Percentiles rank a stretch among this genome's conserved stretches.
phyloP scores from a whole-genome alignment of 1,140 invertebrate genomes.

The Sycobia sp. region DNA sequence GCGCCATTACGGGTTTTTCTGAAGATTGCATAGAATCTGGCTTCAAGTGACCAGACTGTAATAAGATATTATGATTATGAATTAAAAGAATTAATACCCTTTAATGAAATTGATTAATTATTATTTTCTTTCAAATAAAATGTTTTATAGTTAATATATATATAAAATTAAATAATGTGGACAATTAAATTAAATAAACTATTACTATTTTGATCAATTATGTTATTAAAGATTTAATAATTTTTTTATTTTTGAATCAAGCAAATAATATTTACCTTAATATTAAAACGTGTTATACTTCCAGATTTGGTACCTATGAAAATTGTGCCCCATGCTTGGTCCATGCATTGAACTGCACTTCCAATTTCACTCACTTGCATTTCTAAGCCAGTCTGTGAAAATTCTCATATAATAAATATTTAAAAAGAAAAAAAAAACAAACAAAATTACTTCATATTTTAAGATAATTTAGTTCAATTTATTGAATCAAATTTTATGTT shows the following conservation, averaged over 20 bases:
- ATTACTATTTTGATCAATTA: too few relatives aligned
- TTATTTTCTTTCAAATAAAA: background rate
- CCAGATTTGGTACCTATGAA: slow-evolving; percentile 68
- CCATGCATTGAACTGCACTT: slow-evolving; percentile 69
- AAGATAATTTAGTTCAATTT: slow-evolving; percentile 4
- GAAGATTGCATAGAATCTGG: slow-evolving; percentile 65
- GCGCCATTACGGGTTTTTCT: slow-evolving; percentile 68
- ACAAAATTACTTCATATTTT: too few relatives aligned
- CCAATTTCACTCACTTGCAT: slow-evolving; percentile 62
- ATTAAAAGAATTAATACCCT: too few relatives aligned
- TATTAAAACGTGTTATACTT: slow-evolving; percentile 66
- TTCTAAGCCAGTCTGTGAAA: slow-evolving; percentile 62
- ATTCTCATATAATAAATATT: background rate
- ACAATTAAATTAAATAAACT: too few relatives aligned
- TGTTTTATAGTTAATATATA: too few relatives aligned
- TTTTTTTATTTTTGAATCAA: too few relatives aligned
- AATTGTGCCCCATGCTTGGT: slow-evolving; percentile 66
- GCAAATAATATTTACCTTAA: slow-evolving; percentile 65
- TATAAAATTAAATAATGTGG: too few relatives aligned
- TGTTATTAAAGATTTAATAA: background rate
- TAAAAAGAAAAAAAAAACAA: background rate
- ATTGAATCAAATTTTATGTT: too few relatives aligned
- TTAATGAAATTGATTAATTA: background rate
- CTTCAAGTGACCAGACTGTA: slow-evolving; percentile 63
- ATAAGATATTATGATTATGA: too few relatives aligned